phyloP scores from a whole-genome alignment of 2,113 vertebrate species.

The Scolopax mira region DNA sequence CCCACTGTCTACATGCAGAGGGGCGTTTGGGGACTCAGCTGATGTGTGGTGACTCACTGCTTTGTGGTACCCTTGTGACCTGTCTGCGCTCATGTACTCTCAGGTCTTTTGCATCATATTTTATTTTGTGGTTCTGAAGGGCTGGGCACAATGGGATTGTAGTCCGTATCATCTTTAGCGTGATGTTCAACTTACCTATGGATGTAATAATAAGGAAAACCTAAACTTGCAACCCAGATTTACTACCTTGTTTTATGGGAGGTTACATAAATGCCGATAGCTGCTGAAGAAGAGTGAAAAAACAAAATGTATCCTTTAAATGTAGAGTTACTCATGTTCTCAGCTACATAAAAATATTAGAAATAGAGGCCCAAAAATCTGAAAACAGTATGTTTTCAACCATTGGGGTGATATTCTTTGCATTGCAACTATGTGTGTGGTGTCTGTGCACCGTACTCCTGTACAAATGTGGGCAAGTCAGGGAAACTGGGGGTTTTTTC shows the following conservation, averaged over 20 bases:
- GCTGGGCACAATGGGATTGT: background rate
- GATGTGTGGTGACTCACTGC: background rate
- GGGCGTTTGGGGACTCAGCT: background rate
- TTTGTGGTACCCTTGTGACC: background rate
- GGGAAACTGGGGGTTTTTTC: background rate
- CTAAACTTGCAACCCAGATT: background rate
- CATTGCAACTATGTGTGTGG: background rate
- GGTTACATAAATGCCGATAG: background rate
- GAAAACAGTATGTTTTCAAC: background rate
- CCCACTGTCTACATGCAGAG: fast-evolving
- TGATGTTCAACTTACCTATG: background rate
- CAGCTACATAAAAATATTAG: background rate
- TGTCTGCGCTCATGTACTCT: background rate
- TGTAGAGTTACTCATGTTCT: background rate
- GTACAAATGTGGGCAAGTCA: background rate
- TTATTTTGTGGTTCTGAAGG: background rate
- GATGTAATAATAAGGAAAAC: background rate
- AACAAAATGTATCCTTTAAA: background rate
- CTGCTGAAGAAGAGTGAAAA: background rate
- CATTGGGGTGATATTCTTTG: background rate
- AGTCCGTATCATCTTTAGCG: fast-evolving
- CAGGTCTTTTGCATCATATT: background rate
- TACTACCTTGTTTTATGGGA: background rate
- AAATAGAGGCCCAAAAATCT: background rate
- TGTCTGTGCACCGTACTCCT: background rate